phyloP scores from a whole-genome alignment of 2,797 vertebrate species.

The Pangasius larnaudii region DNA sequence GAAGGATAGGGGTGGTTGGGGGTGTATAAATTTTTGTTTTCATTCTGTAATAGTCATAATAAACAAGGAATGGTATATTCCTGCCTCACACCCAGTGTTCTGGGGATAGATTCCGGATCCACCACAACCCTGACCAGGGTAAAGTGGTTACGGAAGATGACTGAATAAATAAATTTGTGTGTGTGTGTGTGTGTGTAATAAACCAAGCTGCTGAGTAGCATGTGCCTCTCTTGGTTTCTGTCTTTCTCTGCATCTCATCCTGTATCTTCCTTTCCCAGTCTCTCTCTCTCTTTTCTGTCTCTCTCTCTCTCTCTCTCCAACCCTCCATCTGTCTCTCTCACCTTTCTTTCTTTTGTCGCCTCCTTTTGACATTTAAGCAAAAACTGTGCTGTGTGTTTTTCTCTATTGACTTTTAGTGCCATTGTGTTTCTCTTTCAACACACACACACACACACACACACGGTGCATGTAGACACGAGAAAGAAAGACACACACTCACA shows the following conservation, averaged over 20 bases:
- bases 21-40: neutral
- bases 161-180: neutral
- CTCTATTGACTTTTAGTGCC: slow-evolving; percentile 20
- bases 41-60: neutral
- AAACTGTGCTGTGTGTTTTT: slow-evolving; percentile 12
- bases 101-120: neutral
- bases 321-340: neutral
- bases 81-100: neutral
- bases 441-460: neutral
- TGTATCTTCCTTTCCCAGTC: neutral
- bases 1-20: slow-evolving; percentile 36
- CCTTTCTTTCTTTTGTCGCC: neutral
- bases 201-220: neutral
- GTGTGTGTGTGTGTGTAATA: neutral
- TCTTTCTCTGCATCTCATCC: neutral
- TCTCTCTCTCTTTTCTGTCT: neutral
- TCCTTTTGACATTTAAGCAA: slow-evolving; percentile 25
- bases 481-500: neutral
- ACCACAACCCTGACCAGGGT: neutral
- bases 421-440: slow-evolving; percentile 7
- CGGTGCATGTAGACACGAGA: neutral
- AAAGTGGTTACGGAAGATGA: neutral
- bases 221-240: neutral
- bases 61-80: neutral
- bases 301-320: neutral